Conservation (phyloP, 1,140 invertebrate genomes). For the Listronotus oregonensis region DNA sequence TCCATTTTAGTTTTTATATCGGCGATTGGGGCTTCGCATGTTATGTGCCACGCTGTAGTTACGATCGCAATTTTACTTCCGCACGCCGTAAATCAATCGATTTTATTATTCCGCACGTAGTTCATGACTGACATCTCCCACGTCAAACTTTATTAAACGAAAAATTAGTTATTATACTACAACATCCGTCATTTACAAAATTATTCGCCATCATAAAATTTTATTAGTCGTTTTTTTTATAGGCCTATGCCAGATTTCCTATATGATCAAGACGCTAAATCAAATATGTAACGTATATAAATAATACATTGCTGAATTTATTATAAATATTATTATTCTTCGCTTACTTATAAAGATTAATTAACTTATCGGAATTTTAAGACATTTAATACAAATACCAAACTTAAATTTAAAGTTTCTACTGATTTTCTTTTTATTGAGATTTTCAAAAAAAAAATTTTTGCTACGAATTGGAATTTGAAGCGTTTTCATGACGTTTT, state of each 20-base stretch:
- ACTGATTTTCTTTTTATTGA: too few species aligned
- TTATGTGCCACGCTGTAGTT: constrained; percentile 28
- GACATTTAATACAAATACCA: too few species aligned
- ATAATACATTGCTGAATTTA: too few species aligned
- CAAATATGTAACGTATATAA: too few species aligned
- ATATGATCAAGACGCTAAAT: not conserved
- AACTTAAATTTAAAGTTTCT: too few species aligned
- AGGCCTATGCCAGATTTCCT: not conserved
- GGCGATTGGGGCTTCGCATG: constrained; percentile 38
- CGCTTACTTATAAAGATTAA: too few species aligned
- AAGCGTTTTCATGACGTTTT: too few species aligned
- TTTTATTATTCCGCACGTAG: constrained; percentile 34
- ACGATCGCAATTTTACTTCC: constrained; percentile 38
- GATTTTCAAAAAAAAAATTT: too few species aligned
- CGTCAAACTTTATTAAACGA: constrained; percentile 25
- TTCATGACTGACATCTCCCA: constrained; percentile 16
- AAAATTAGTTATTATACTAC: constrained; percentile 15
- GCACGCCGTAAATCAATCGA: constrained; percentile 35
- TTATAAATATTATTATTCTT: too few species aligned
- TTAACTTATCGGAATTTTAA: too few species aligned
- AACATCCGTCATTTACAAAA: not conserved
- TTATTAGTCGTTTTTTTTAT: not conserved
- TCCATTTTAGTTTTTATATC: constrained; percentile 48
- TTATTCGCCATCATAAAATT: constrained; percentile 4
- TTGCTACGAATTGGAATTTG: too few species aligned